These are phyloP conservation scores for Patella caerulea DNA, from an alignment of 2,888 invertebrate species.

Conservation along the genomic window DNA sequence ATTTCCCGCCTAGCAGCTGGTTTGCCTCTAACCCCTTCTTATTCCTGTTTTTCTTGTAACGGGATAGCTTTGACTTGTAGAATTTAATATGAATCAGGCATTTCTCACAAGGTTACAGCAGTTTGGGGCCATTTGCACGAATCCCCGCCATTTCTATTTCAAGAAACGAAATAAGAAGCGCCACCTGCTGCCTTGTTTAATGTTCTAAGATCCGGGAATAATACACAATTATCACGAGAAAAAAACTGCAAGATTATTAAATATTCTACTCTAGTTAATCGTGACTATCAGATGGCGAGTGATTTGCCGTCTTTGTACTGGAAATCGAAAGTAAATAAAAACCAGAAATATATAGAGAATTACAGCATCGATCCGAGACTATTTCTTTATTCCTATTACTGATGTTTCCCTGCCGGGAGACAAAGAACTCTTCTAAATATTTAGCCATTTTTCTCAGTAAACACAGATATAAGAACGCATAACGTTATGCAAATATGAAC, in stretches of 20 bases:
- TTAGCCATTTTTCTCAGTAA: conserved; percentile 8
- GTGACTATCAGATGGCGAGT: conserved; percentile 2
- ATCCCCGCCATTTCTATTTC: no score
- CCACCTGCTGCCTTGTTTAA: no score
- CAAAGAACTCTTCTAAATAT: conserved; percentile 8
- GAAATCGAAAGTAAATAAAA: conserved; percentile 7
- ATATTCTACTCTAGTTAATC: not conserved
- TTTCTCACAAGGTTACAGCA: not conserved
- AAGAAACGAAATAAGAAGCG: no score
- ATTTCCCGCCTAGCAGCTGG: conserved; percentile 6
- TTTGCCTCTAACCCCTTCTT: conserved; percentile 5
- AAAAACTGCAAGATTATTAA: not conserved
- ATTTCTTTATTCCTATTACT: conserved; percentile 3
- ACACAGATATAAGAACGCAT: conserved; percentile 7
- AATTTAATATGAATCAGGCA: not conserved
- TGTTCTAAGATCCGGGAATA: no score
- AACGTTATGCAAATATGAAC: not conserved
- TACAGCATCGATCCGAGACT: not conserved
- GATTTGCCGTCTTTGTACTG: not conserved
- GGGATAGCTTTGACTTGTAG: not conserved
- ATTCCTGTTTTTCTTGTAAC: conserved; percentile 8
- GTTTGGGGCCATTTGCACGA: not conserved
- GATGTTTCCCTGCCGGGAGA: not conserved
- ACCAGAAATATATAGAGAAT: conserved; percentile 1
- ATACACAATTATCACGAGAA: no score